A percentile compares a stretch with the other conserved stretches of the same genome.
phyloP scores from a whole-genome alignment of 1,140 invertebrate species.

The Diorhabda elongata region DNA sequence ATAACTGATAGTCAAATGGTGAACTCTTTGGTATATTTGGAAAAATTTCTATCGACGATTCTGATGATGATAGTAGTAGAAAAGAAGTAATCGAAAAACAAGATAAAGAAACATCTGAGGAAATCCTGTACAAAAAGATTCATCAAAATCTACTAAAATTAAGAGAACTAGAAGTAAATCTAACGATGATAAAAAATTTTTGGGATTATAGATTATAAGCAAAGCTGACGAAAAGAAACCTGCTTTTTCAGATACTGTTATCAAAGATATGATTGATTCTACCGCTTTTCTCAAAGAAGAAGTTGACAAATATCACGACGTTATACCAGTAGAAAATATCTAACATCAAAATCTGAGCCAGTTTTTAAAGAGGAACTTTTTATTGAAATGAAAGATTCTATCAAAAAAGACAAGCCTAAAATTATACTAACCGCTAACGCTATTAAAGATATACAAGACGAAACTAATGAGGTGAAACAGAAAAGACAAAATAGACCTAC shows the following conservation, averaged over 20 bases:
- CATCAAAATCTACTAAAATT: slow-evolving; percentile 15
- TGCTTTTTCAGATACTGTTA: slow-evolving; percentile 17
- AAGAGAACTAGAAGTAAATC: slow-evolving; percentile 25
- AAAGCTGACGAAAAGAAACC: slow-evolving; percentile 9
- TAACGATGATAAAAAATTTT: slow-evolving; percentile 24
- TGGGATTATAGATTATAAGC: slow-evolving; percentile 19
- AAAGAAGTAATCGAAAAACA: slow-evolving; percentile 43
- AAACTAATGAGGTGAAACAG: slow-evolving; percentile 5
- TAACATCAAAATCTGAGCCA: not conserved
- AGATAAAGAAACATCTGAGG: slow-evolving; percentile 41
- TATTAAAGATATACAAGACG: slow-evolving; percentile 20
- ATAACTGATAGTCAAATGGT: slow-evolving; percentile 24
- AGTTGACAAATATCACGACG: slow-evolving; percentile 32
- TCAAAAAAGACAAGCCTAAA: not conserved
- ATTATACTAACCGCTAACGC: not conserved
- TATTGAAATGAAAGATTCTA: not conserved
- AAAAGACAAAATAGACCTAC: not conserved
- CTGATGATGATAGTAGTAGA: slow-evolving; percentile 7
- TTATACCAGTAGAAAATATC: slow-evolving; percentile 2
- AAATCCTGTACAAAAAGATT: slow-evolving; percentile 25
- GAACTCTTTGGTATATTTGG: slow-evolving; percentile 38
- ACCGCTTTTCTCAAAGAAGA: slow-evolving; percentile 27
- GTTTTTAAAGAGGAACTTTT: not conserved
- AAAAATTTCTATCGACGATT: slow-evolving; percentile 35
- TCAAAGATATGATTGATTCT: slow-evolving; percentile 21